Base-by-base conservation (phyloP, 1,140 invertebrate genomes). In the Calliopsis andreniformis region DNA sequence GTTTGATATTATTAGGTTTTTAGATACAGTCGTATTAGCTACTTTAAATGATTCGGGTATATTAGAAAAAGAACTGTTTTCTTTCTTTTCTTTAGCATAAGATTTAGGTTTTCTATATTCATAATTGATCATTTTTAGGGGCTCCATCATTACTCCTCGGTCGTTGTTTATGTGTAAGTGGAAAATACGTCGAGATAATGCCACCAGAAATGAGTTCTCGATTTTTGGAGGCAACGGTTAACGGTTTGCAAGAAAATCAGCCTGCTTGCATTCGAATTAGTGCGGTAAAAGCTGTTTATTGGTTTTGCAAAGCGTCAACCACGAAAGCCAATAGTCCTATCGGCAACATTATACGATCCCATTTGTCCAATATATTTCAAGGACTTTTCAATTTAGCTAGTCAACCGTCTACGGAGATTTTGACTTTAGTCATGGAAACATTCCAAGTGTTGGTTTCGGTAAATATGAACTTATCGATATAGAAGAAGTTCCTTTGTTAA, bases 161-260 rank as follows among this genome's bases (percentile, higher is more conserved):
- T 1, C 93, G 95, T 64, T 96, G 95, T 76, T 87, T 97, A 32
- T 96, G 95, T 92, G 93, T 95, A 25, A 94, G 95, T 12, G 95
- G 95, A 87, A 93, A 94, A 64, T 96, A 95, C 88, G 93, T 94
- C 5, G 92, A 93, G 53, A 92, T 93, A 56, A 93, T 95, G 88
- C 92, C 93, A 56, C 89, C 92, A 47, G 93, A 94, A 69, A 91
- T 95, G 75, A 92, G 93, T 75, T 90, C 90, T 25, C 93, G 93
- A 66, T 95, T 95, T 88, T 80, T 96, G 12, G 93, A 95, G 88
- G 94, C 94, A 35, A 94, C 94, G 6, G 94, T 95, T 0, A 93
- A 93, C 75, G 94, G 94, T 0, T 89, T 96, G 28, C 92, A 93
- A 62, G 92, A 93, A 43, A 93, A 92, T 66, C 94, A 95, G 64